Evolutionary conservation across 2,888 invertebrate species (phyloP), one percentile per base, ranked within the genome.

Genomic region (Drosophila antonietae): DNA sequence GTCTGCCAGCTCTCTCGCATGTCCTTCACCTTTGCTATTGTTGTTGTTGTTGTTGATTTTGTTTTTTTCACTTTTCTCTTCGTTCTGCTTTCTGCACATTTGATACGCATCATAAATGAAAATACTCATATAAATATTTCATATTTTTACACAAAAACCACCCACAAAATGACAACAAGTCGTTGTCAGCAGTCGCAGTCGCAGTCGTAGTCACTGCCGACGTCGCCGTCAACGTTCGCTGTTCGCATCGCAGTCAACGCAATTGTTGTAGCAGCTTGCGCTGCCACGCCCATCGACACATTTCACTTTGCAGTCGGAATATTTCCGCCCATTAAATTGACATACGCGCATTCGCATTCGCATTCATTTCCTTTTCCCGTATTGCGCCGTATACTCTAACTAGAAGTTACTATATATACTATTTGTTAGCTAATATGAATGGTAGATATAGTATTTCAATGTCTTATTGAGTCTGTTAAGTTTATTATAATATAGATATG

Each of bases 271-370:
- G 43, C 73, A 61, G 51, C 66, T 66, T 71, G 67, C 51, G 51
- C 51, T 52, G 58, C 67, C 57, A 41, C 71, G 58, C 57, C 62
- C 62, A 33, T 28, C n/a, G 7, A 23, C 62, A 66, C 79, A 76
- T 68, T 65, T 70, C 65, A 80, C 68, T 72, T 83, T 73, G 68
- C 74, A 75, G 76, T 83, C 23, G 70, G 69, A 76, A 81, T 75
- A 81, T 89, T 88, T 90, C 81, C 90, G 89, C 80, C 87, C 82
- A 88, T 90, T 88, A 88, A 88, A 88, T 90, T 88, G 90, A 90
- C 88, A 88, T 88, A 90, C 86, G 85, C 88, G 80, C 68, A 77
- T 80, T 88, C 69, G 43, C 71, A 81, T 75, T 81, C 75, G 78
- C 70, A 83, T 84, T 87, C 83, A 88, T 82, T 84, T 80, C 88